Conservation (phyloP, 2,888 invertebrate species). For the Julus scandinavius region DNA sequence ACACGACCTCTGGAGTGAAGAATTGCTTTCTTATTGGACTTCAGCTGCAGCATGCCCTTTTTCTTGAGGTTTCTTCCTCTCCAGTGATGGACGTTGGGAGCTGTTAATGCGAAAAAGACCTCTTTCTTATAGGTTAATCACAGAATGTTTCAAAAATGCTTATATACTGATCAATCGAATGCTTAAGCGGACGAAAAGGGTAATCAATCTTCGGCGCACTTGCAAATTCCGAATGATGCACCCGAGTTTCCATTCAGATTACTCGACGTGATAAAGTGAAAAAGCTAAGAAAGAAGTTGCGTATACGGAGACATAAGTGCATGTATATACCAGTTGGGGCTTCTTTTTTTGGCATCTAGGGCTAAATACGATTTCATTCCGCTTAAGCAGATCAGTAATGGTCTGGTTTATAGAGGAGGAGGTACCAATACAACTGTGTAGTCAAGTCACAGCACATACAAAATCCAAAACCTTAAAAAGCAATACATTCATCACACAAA, state of each 20-base stretch:
- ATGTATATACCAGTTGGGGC: neutral
- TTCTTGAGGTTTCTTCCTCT: neutral
- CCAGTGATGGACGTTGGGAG: constrained; percentile 33
- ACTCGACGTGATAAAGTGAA: constrained; percentile 11
- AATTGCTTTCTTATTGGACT: neutral
- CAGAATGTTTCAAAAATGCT: constrained; percentile 33
- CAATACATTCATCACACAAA: too few species aligned
- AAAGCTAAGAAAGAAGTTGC: neutral
- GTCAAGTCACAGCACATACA: neutral
- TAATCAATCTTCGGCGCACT: constrained; percentile 33
- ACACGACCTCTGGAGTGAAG: neutral
- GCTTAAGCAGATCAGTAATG: constrained; percentile 10
- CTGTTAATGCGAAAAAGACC: constrained; percentile 5
- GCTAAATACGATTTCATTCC: constrained; percentile 33
- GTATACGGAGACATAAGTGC: too few species aligned
- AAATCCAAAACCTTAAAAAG: too few species aligned
- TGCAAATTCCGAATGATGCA: constrained; percentile 14
- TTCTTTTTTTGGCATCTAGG: neutral
- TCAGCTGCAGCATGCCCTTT: neutral
- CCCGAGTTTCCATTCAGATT: constrained; percentile 15
- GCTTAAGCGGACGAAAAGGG: constrained; percentile 23
- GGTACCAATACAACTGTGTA: neutral
- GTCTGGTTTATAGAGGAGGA: neutral
- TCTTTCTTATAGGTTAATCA: constrained; percentile 25
- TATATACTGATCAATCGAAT: constrained; percentile 33